These are phyloP conservation scores for Motacilla alba DNA, from an alignment of 2,113 vertebrate genomes.

Conservation along the genomic window DNA sequence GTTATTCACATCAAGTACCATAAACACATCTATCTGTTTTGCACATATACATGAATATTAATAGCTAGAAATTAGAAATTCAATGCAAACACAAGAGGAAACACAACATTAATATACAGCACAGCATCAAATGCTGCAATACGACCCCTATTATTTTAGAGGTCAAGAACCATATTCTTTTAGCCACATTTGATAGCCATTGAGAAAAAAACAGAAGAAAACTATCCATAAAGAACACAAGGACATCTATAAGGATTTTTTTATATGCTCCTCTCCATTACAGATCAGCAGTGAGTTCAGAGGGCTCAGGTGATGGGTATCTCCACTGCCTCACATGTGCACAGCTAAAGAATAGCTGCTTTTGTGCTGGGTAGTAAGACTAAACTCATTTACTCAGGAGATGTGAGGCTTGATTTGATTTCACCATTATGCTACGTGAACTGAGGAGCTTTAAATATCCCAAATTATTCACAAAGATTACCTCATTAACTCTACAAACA, in stretches of 20 bases:
- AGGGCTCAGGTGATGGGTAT: neutral
- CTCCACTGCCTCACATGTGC: neutral
- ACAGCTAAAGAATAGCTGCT: neutral
- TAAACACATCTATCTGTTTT: slow-evolving; percentile 10
- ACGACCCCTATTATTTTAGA: slow-evolving; percentile 5
- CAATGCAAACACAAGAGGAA: slow-evolving; percentile 10
- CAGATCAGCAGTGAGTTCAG: neutral
- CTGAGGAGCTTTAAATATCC: slow-evolving; percentile 46
- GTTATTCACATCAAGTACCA: slow-evolving; percentile 3
- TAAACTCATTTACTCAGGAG: slow-evolving; percentile 2
- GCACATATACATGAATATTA: slow-evolving; percentile 11
- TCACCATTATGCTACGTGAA: neutral
- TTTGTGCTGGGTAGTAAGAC: neutral
- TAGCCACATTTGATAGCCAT: neutral
- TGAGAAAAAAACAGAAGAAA: neutral
- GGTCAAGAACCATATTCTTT: neutral
- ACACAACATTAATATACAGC: slow-evolving; percentile 30
- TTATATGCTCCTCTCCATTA: neutral
- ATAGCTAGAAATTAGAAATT: slow-evolving; percentile 36
- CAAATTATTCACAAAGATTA: slow-evolving; percentile 45
- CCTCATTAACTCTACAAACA: slow-evolving; percentile 17
- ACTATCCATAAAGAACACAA: neutral
- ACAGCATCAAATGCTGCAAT: neutral
- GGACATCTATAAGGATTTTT: neutral
- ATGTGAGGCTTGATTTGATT: slow-evolving; percentile 28